These are phyloP conservation scores for Oreonectes daqikongensis DNA, from an alignment of 2,797 vertebrate genomes.

Conservation along the genomic window DNA sequence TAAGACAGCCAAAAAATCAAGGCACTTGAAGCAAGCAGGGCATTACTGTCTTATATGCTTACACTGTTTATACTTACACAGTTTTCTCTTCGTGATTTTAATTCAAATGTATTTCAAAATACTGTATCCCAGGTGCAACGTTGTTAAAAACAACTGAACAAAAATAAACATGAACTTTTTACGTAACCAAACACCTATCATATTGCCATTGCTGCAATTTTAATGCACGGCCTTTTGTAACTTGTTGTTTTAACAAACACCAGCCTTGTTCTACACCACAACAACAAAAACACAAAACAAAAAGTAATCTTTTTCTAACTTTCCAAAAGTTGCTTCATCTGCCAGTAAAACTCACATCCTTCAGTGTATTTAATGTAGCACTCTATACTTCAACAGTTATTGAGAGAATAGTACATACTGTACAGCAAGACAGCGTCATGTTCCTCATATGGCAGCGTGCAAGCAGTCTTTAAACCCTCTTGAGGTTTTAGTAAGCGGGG, in stretches of 20 bases:
- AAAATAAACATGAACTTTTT: no score
- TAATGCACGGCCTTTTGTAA: not conserved
- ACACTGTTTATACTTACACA: no score
- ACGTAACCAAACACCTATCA: not conserved
- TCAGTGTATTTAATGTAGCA: no score
- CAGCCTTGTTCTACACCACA: no score
- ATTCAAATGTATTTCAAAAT: no score
- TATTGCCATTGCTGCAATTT: not conserved
- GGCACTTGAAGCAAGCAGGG: no score
- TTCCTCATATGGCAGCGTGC: not conserved
- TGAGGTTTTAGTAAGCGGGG: conserved; percentile 14
- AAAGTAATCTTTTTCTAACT: not conserved
- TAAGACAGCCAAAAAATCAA: no score
- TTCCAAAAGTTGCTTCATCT: not conserved
- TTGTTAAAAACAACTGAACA: no score
- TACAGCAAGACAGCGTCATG: not conserved
- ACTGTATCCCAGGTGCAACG: no score
- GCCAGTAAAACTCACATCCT: not conserved
- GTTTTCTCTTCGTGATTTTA: no score
- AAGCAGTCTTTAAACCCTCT: conserved; percentile 10
- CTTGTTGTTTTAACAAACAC: not conserved
- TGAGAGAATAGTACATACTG: not conserved
- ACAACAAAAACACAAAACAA: no score
- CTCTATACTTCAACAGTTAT: not conserved
- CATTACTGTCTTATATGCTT: no score